phyloP scores from a whole-genome alignment of 2,797 vertebrate species.

The Toxotes lorentzi region DNA sequence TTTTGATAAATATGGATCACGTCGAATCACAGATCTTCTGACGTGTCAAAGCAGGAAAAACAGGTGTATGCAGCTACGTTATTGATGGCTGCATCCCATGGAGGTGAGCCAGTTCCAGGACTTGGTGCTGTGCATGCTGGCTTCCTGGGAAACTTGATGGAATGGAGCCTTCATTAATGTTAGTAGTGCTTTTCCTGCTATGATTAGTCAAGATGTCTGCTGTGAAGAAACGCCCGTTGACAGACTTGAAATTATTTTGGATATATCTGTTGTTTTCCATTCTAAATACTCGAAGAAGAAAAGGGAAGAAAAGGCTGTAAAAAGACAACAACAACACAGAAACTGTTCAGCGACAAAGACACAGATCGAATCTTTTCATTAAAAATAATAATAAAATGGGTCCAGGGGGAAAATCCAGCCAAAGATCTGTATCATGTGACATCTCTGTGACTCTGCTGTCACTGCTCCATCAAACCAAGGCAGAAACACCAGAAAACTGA shows the following conservation, averaged over 20 bases:
- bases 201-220: not conserved
- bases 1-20: no score
- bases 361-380: conserved; percentile 9
- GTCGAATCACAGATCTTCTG: no score
- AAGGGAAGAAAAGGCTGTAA: no score
- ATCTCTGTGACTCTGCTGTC: conserved; percentile 14
- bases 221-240: not conserved
- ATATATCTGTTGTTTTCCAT: not conserved
- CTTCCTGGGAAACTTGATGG: not conserved
- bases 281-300: not conserved
- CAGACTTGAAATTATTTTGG: not conserved
- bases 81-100: no score
- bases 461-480: not conserved
- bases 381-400: not conserved
- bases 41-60: no score
- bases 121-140: no score
- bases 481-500: not conserved
- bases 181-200: not conserved
- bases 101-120: no score
- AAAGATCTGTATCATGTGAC: not conserved
- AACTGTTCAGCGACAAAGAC: not conserved
- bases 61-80: no score
- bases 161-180: not conserved
- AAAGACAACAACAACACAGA: not conserved
- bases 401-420: not conserved